Percentiles rank a stretch among this genome's conserved stretches.
phyloP scores from a whole-genome alignment of 2,888 invertebrate species.

The Mythimna ferrago region DNA sequence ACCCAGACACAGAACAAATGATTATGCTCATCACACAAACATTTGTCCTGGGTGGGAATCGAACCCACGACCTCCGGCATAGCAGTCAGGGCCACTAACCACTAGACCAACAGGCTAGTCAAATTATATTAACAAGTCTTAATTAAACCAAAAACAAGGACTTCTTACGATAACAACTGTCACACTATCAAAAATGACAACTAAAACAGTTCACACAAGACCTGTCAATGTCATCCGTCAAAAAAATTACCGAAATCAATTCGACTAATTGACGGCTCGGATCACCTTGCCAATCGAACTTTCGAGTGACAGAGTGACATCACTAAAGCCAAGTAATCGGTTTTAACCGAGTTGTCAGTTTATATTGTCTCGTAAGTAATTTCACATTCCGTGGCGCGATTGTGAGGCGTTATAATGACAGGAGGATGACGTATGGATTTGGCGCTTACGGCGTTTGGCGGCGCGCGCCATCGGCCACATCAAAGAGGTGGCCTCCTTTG shows the following conservation, averaged over 20 bases:
- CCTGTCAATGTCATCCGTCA: constrained; percentile 38
- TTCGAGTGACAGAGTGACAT: constrained; percentile 54
- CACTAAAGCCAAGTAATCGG: constrained; percentile 76
- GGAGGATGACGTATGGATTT: constrained; percentile 91
- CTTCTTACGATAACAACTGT: neutral
- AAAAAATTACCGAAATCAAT: constrained; percentile 52
- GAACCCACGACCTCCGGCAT: too few relatives aligned
- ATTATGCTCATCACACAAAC: too few relatives aligned
- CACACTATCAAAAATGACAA: neutral
- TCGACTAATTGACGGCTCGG: constrained; percentile 59
- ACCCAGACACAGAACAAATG: too few relatives aligned
- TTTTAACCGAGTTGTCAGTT: constrained; percentile 89
- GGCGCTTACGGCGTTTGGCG: constrained; percentile 90
- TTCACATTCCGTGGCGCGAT: constrained; percentile 88
- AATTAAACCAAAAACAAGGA: neutral
- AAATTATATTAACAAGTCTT: too few relatives aligned
- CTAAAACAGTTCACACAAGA: neutral
- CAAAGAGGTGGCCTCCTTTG: constrained; percentile 91
- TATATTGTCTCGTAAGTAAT: constrained; percentile 90
- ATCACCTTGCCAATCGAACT: constrained; percentile 56
- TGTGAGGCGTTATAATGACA: constrained; percentile 91
- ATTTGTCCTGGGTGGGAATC: too few relatives aligned
- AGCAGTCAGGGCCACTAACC: too few relatives aligned
- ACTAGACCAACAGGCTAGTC: too few relatives aligned
- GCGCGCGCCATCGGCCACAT: constrained; percentile 90